phyloP scores from a whole-genome alignment of 2,888 invertebrate species.

The Fragum whitleyi region DNA sequence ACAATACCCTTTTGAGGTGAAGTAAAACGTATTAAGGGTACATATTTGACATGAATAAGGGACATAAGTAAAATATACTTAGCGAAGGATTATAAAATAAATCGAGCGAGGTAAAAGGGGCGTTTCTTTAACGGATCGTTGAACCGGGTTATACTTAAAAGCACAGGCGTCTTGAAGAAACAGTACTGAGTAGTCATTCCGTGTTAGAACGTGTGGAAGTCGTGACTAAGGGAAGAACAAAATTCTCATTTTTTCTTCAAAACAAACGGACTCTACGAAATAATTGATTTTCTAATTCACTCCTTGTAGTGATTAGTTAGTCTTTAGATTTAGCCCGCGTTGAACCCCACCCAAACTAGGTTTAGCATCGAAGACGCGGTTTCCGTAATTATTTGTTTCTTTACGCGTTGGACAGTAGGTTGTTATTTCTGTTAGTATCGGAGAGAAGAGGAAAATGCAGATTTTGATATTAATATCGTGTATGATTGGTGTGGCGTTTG shows the following conservation, averaged over 20 bases:
- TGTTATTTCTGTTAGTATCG: too few relatives aligned
- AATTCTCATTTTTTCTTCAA: background rate
- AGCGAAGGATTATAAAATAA: constrained; percentile 1
- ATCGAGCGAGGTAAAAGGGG: background rate
- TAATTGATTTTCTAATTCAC: background rate
- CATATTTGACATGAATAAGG: too few relatives aligned
- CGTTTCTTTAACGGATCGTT: background rate
- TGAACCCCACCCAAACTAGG: background rate
- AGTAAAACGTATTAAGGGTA: too few relatives aligned
- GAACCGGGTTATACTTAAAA: background rate
- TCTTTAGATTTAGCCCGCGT: background rate
- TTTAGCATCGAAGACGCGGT: background rate
- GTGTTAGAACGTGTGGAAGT: background rate
- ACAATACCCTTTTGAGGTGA: too few relatives aligned
- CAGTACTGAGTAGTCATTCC: background rate
- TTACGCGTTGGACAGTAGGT: too few relatives aligned
- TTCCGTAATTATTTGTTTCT: background rate
- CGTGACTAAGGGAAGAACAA: background rate
- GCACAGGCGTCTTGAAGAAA: background rate
- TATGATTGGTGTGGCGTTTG: background rate
- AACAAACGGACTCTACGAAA: background rate
- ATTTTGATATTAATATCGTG: background rate
- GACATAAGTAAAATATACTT: background rate
- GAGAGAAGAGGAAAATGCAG: background rate
- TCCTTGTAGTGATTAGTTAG: background rate